Conservation (phyloP, 2,888 invertebrate genomes). For the Rosalia funebris region DNA sequence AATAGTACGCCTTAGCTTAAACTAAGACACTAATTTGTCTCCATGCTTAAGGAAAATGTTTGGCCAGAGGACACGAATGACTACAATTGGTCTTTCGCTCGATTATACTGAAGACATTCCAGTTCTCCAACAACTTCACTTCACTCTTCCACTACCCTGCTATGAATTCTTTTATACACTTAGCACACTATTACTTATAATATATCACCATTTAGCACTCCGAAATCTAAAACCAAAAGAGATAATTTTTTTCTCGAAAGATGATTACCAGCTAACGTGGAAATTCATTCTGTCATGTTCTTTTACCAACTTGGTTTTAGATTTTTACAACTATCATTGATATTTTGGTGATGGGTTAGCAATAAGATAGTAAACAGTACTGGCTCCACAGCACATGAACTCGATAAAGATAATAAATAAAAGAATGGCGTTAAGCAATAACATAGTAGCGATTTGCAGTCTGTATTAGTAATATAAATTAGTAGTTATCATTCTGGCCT, state of each 20-base stretch:
- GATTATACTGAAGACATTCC: constrained; percentile 46
- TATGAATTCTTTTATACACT: constrained; percentile 26
- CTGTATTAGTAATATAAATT: too few relatives aligned
- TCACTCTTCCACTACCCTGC: constrained; percentile 38
- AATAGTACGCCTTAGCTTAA: constrained; percentile 59
- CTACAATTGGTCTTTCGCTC: constrained; percentile 57
- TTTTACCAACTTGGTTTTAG: constrained; percentile 7
- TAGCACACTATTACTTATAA: constrained; percentile 25
- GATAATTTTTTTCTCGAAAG: neutral
- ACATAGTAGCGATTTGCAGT: too few relatives aligned
- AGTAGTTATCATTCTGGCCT: too few relatives aligned
- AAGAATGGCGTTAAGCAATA: too few relatives aligned
- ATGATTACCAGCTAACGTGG: too few relatives aligned
- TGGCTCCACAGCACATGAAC: constrained; percentile 2
- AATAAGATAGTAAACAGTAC: neutral
- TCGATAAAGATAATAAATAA: too few relatives aligned
- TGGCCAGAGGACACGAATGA: constrained; percentile 59
- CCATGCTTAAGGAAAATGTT: constrained; percentile 59
- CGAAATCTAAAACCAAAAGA: neutral
- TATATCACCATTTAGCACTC: constrained; percentile 11
- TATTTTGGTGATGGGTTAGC: constrained; percentile 22
- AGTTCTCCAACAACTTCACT: constrained; percentile 36
- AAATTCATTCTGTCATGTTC: neutral
- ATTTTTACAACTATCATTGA: constrained; percentile 3
- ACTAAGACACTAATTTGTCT: constrained; percentile 48